phyloP scores from a whole-genome alignment of 2,797 vertebrate species.

The Mionectes olivaceus region DNA sequence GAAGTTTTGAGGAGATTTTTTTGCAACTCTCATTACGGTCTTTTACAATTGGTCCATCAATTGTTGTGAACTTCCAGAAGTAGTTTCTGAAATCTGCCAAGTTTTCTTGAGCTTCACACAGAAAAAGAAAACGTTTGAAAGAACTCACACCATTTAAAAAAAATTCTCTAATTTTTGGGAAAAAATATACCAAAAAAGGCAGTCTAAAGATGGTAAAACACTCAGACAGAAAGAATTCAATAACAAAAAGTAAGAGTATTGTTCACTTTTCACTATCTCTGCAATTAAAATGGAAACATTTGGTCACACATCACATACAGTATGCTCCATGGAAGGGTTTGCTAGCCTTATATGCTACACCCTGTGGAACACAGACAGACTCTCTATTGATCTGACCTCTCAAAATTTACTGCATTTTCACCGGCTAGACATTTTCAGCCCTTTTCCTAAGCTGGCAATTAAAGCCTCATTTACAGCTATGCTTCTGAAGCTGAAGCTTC shows the following conservation, averaged over 20 bases:
- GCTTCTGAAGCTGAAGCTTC: conserved; percentile 45
- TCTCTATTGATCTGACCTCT: conserved; percentile 4
- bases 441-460: conserved; percentile 58
- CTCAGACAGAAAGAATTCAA: background rate
- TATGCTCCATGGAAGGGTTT: background rate
- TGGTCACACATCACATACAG: background rate
- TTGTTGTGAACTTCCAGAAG: background rate
- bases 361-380: background rate
- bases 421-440: background rate
- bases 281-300: background rate
- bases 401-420: conserved; percentile 38
- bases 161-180: background rate
- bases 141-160: background rate
- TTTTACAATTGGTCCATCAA: background rate
- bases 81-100: background rate
- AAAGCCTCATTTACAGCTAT: conserved; percentile 54
- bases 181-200: background rate
- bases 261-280: background rate
- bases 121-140: background rate
- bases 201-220: background rate
- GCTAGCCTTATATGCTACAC: background rate
- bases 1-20: background rate
- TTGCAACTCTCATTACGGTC: background rate
- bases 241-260: background rate
- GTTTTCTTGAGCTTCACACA: background rate